Evolutionary conservation across 2,797 vertebrate genomes (phyloP).

Genomic region (Dromococcyx pavoninus): DNA sequence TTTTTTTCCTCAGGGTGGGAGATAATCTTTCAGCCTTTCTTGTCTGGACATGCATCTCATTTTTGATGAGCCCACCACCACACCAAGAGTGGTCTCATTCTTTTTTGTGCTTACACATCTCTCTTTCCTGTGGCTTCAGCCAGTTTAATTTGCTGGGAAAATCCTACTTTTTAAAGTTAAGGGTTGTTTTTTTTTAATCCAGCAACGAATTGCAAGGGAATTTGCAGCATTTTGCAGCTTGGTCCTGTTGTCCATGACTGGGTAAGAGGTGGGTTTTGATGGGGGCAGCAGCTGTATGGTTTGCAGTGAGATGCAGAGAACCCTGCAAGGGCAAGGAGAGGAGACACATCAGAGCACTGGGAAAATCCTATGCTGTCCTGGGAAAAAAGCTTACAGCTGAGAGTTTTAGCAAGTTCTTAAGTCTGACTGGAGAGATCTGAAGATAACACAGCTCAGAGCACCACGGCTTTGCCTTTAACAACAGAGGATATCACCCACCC

Average conservation of each 20-base stretch:
- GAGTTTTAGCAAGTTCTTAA: background rate
- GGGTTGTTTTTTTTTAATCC: background rate
- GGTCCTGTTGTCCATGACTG: background rate
- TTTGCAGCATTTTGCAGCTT: background rate
- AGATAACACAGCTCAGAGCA: background rate
- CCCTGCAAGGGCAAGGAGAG: background rate
- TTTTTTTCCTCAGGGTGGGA: background rate
- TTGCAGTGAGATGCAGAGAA: background rate
- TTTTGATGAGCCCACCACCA: background rate
- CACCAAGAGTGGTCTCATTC: background rate
- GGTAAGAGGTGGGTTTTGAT: background rate
- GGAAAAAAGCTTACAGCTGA: background rate
- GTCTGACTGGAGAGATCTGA: background rate
- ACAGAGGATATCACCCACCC: background rate
- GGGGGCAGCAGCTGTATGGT: background rate
- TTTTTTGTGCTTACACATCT: background rate
- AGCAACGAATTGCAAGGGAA: background rate
- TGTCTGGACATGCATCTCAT: background rate
- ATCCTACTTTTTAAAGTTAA: background rate
- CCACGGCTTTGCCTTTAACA: background rate
- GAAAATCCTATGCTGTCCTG: background rate
- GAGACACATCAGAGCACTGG: background rate
- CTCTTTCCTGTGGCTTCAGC: background rate
- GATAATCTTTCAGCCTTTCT: slow-evolving; percentile 4
- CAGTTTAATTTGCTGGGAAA: background rate